Evolutionary conservation across 1,140 invertebrate species (phyloP).

Genomic region (Formica selysi): DNA sequence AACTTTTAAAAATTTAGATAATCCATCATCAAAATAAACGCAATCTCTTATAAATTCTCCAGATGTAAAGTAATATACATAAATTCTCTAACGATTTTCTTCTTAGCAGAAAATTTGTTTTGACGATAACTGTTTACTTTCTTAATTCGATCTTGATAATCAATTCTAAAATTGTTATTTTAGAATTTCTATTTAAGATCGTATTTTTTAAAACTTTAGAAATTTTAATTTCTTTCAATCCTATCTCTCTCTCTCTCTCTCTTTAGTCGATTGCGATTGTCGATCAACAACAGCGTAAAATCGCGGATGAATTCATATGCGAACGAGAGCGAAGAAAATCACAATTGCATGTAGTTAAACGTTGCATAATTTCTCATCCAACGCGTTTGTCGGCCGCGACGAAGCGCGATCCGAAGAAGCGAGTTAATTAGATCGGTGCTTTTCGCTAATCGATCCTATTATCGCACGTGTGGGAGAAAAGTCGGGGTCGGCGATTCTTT

Average conservation of each 20-base stretch:
- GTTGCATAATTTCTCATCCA: constrained; percentile 65
- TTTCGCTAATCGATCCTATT: constrained; percentile 49
- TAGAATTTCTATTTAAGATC: neutral
- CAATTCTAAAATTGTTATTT: neutral
- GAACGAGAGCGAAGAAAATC: constrained; percentile 51
- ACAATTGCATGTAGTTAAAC: constrained; percentile 48
- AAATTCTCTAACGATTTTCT: neutral
- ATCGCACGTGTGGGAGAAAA: constrained; percentile 25
- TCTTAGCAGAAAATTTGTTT: neutral
- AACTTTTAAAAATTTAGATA: neutral
- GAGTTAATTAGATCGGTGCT: constrained; percentile 63
- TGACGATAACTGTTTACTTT: neutral
- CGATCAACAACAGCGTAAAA: constrained; percentile 12
- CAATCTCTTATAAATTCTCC: neutral
- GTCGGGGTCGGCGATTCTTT: neutral
- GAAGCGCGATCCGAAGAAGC: constrained; percentile 31
- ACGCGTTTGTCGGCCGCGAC: constrained; percentile 48
- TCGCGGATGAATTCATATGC: constrained; percentile 23
- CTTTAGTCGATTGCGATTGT: neutral
- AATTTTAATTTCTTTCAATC: neutral
- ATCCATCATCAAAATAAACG: neutral
- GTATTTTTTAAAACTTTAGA: neutral
- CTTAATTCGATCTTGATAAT: neutral
- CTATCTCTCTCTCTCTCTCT: neutral
- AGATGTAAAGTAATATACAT: neutral